Evolutionary conservation across 1,140 invertebrate species (phyloP).

Genomic region (Holotrichia oblita): DNA sequence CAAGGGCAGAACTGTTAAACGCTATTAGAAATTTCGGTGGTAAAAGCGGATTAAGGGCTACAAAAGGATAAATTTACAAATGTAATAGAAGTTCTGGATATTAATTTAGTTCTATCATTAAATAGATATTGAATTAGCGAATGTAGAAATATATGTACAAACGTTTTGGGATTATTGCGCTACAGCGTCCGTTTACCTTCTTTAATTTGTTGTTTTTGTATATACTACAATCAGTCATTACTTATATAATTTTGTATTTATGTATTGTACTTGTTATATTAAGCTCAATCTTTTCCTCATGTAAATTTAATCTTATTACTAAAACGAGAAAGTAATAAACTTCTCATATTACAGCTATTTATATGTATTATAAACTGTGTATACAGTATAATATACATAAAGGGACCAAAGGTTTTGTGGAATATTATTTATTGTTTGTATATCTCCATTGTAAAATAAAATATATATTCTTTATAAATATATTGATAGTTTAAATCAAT

Average conservation of each 20-base stretch:
- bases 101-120: background rate
- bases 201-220: slow-evolving; percentile 27
- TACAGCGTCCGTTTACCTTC: background rate
- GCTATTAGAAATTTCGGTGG: slow-evolving; percentile 78
- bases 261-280: slow-evolving; percentile 31
- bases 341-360: slow-evolving; percentile 19
- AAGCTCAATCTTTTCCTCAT: slow-evolving; percentile 38
- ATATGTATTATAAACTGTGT: slow-evolving; percentile 34
- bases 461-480: slow-evolving; percentile 38
- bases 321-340: background rate
- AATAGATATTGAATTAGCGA: background rate
- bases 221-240: slow-evolving; percentile 40
- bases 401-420: slow-evolving; percentile 60
- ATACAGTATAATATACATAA: slow-evolving; percentile 44
- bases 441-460: slow-evolving; percentile 43
- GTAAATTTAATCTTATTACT: slow-evolving; percentile 36
- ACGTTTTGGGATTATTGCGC: slow-evolving; percentile 15
- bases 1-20: slow-evolving; percentile 73
- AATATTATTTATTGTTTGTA: slow-evolving; percentile 58
- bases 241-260: slow-evolving; percentile 34
- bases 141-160: slow-evolving; percentile 37
- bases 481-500: background rate
- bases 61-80: slow-evolving; percentile 54
- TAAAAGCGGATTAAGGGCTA: slow-evolving; percentile 66
- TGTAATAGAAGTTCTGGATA: slow-evolving; percentile 19